Evolutionary conservation across 2,113 vertebrate genomes (phyloP), one percentile per base, ranked within the genome.

Genomic region (Kryptolebias marmoratus): DNA sequence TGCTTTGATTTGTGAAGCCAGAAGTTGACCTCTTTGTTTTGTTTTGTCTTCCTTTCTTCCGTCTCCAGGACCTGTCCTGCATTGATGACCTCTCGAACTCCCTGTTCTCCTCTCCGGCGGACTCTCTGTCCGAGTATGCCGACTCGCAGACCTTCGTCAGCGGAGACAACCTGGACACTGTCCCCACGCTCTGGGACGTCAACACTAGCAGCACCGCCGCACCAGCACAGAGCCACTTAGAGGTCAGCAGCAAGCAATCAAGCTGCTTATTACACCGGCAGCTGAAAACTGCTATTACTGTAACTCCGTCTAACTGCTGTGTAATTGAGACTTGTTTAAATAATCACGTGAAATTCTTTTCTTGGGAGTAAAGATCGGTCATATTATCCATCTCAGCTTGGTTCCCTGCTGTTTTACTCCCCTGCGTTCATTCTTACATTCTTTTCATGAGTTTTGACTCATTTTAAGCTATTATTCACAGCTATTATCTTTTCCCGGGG

Each of bases 171-270:
- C 93, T 96, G 87, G 94, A 54, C 83, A 90, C 93, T 0, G 95
- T 97, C 82, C 96, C 96, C 76, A 98, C 95, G 1, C 80, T 99
- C 68, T 98, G 97, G 96, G 98, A 98, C 7, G 71, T 97, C 71
- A 97, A 81, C 91, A 95, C 95, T 82, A 91, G 80, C 74, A 87
- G 81, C 72, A 81, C 84, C 70, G 80, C 79, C 77, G 74, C 89
- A 0, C 85, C 95, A 1, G 84, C 95, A 70, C 92, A 94, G 48
- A 93, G 82, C 93, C 95, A 92, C 11, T 72, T 91, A 42, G 94
- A 96, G 96, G 98, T 95, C 73, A 90, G 89, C 62, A 61, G 22
- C 27, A 62, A 42, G 8, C 64, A 44, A 50, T 48, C 49, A 45
- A 50, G 32, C n/a, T 62, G 42, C 16, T 72, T 31, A 14, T 48